These are phyloP conservation scores for Aplysina aerophoba DNA, from an alignment of 37 sponge, comb jelly and placozoan genomes.

Conservation along the genomic window DNA sequence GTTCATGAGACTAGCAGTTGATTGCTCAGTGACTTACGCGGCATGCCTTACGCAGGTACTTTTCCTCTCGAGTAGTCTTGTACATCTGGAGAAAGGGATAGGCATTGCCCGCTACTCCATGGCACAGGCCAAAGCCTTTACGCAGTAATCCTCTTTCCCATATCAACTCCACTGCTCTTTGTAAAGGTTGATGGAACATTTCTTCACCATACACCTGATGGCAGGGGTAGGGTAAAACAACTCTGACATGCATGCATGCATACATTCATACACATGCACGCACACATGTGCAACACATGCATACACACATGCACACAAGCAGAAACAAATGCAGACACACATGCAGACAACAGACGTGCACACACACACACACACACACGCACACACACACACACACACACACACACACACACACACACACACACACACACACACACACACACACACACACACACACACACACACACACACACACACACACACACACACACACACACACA, in stretches of 20 bases:
- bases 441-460: too few relatives aligned
- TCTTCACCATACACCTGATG: conserved; percentile 69
- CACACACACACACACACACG: background rate
- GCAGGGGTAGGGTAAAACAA: background rate
- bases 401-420: background rate
- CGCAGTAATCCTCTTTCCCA: conserved; percentile 90
- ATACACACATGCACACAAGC: background rate
- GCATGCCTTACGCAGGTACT: conserved; percentile 70
- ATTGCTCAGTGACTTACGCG: conserved; percentile 44
- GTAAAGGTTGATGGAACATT: conserved; percentile 62
- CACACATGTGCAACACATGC: background rate
- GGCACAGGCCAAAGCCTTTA: conserved; percentile 94
- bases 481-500: background rate
- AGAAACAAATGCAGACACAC: too few relatives aligned
- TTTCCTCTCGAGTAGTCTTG: conserved; percentile 61
- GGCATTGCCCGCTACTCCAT: conserved; percentile 93
- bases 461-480: background rate
- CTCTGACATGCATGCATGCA: too few relatives aligned
- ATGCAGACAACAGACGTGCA: too few relatives aligned
- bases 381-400: background rate
- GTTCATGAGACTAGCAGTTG: background rate
- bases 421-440: too few relatives aligned
- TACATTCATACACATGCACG: background rate
- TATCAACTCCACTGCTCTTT: conserved; percentile 69
- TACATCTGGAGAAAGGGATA: conserved; percentile 90